Evolutionary conservation across 2,113 vertebrate species (phyloP), one percentile per base, ranked within the genome.

Genomic region (Ictalurus punctatus): DNA sequence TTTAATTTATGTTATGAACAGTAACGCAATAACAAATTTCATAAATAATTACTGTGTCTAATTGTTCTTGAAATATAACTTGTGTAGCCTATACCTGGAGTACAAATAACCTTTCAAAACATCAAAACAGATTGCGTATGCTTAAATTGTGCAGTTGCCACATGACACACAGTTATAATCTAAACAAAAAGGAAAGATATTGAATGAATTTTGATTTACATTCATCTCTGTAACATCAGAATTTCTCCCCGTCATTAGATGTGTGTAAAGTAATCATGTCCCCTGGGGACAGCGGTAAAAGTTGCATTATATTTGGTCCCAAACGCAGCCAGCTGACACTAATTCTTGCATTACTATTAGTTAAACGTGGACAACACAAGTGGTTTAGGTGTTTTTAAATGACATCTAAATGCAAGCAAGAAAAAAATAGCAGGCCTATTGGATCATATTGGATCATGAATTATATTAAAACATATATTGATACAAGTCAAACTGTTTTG

Each of bases 301-400:
- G 80, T 82, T 82, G 54, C 79, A 82, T 82, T 82, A 82, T 82
- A 34, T 82, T 82, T 30, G 4, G 80, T 82, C 80, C 30, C 80
- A 12, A 10, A 59, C 37, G 80, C 17, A 82, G 56, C 8, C 30
- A 37, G 56, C n/a, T 82, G 30, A 82, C 9, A 25, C 30, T 13
- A 82, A 59, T 82, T 82, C 80, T 82, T 82, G 19, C 54, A 6
- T 59, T 37, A 59, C 4, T 61, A 6, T 82, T 82, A 58, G 54
- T 21, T 59, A 34, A 59, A 30, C 4, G 1, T 12, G n/a, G 54
- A 58, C 52, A 79, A n/a, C 14, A 17, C 14, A 7, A 54, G 73
- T 40, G 37, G 30, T 34, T 71, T 34, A 48, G 76, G 76, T 52
- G 44, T 79, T 52, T 21, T 52, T 78, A 78, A 8, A 23, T 23